Base-by-base conservation (phyloP, 2,113 vertebrate species). In the Sporophila hypoxantha region DNA sequence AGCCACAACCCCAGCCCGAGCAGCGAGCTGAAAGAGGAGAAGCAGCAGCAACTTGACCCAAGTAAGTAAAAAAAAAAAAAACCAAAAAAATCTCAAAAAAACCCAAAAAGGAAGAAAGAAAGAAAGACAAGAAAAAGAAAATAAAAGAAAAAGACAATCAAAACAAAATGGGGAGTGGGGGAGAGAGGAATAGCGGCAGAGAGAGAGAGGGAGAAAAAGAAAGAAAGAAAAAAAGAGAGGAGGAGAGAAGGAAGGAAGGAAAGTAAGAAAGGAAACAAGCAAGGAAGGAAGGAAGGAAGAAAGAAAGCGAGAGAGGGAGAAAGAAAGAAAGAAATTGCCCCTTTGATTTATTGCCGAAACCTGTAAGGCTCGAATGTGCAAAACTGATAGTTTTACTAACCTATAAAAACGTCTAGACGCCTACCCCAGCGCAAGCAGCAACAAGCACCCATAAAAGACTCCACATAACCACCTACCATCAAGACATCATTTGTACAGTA, bases 381-480 rank as follows among this genome's bases (percentile, higher is more conserved):
- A 99, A 99, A 98, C 98, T 97, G 97, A 98, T 98, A 98, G 97
- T 99, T 99, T 99, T 99, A 99, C 99, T 98, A 99, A 99, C 98
- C 99, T 98, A 99, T 99, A 99, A 99, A 99, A 99, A 98, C 98
- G 98, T 99, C 98, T 98, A 97, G 97, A 96, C 97, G 97, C 96
- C 97, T 98, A 97, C 96, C 97, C 97, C 94, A 97, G 97, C 96
- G 97, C 96, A 96, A 97, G 97, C 97, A 98, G 96, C 98, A 96
- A 96, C 96, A 96, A 93, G 94, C 97, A 97, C 93, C 97, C 97
- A 98, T 98, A 97, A 97, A 97, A 95, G 96, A 95, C 94, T 96
- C 96, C 97, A 96, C 96, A 96, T 96, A 97, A 97, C 97, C 96
- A 96, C 97, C 97, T 97, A 96, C 96, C 94, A 94, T 95, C 94